Conservation (phyloP, 2,888 invertebrate species). For the Pardosa pseudoannulata region DNA sequence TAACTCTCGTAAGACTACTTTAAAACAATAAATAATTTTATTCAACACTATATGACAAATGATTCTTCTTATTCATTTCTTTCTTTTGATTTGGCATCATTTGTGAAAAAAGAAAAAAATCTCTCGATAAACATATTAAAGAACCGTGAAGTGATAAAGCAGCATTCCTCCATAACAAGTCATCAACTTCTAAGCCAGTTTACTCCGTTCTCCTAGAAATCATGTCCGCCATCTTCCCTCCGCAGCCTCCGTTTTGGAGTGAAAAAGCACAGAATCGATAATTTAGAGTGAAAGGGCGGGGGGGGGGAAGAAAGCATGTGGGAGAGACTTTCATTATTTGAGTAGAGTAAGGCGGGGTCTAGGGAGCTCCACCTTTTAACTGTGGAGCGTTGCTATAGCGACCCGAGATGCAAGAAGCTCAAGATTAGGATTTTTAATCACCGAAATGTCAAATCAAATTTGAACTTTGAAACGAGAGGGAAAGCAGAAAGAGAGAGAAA, state of each 20-base stretch:
- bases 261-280: conserved; percentile 61
- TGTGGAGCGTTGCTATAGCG: conserved; percentile 56
- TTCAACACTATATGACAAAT: too few species aligned
- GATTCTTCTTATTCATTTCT: too few species aligned
- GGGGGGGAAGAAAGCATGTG: conserved; percentile 19
- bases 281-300: conserved; percentile 55
- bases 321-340: conserved; percentile 67
- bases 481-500: too few species aligned
- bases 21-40: too few species aligned
- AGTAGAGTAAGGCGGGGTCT: conserved; percentile 66
- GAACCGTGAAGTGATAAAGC: too few species aligned
- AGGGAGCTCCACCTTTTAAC: conserved; percentile 69
- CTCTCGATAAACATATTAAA: too few species aligned
- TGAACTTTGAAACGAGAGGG: not conserved
- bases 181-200: too few species aligned
- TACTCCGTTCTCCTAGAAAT: not conserved
- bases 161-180: too few species aligned
- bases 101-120: too few species aligned
- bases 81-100: too few species aligned
- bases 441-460: conserved; percentile 25
- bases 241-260: conserved; percentile 9
- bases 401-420: conserved; percentile 45
- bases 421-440: conserved; percentile 57
- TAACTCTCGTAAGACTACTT: too few species aligned
- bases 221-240: conserved; percentile 10